Evolutionary conservation across 1,140 invertebrate species (phyloP).

Genomic region (Rhagoletis pomonella): DNA sequence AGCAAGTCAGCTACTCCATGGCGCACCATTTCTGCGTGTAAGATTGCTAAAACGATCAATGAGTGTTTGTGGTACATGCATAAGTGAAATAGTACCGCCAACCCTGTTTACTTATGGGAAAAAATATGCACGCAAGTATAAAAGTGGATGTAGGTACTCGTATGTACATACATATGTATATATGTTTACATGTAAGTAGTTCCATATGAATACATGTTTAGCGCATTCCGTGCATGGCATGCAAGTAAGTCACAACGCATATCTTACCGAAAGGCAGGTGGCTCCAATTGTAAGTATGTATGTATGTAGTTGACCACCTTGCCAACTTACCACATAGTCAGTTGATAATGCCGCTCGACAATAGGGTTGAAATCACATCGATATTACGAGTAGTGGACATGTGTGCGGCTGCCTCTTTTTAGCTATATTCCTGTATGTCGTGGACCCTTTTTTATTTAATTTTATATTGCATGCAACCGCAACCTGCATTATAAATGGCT

Average conservation of each 20-base stretch:
- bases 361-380: constrained; percentile 21
- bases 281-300: neutral
- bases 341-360: neutral
- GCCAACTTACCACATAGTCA: neutral
- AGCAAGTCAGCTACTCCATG: constrained; percentile 6
- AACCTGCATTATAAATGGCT: neutral
- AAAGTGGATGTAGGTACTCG: neutral
- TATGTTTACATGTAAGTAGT: neutral
- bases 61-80: neutral
- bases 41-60: neutral
- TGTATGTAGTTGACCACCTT: neutral
- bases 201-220: constrained; percentile 2
- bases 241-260: constrained; percentile 49
- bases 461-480: constrained; percentile 19
- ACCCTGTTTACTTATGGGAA: neutral
- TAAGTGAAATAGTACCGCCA: no score
- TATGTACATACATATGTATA: neutral
- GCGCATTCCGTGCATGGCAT: neutral
- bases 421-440: neutral
- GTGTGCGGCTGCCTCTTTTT: neutral
- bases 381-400: neutral
- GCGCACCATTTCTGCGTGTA: neutral
- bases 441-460: neutral
- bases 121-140: no score
- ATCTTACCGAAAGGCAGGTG: neutral